phyloP scores from a whole-genome alignment of 2,797 vertebrate species.

The Pteronotus mesoamericanus region DNA sequence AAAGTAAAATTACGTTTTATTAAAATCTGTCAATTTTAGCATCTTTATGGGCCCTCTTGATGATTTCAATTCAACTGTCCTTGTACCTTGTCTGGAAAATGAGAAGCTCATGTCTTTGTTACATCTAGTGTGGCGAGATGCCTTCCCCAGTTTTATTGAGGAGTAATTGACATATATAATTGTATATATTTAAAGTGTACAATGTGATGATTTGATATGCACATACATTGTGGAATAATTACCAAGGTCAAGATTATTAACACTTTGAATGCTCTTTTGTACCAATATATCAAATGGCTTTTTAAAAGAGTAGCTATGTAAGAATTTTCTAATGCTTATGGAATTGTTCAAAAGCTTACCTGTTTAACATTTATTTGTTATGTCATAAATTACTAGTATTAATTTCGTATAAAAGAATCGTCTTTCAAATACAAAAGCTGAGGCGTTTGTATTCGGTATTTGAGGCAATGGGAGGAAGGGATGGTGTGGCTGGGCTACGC shows the following conservation, averaged over 20 bases:
- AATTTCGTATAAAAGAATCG: not conserved
- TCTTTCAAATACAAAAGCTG: not conserved
- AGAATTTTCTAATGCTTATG: not conserved
- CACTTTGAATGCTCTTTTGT: not conserved
- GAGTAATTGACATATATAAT: not conserved
- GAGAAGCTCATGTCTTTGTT: not conserved
- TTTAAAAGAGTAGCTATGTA: not conserved
- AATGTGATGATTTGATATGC: not conserved
- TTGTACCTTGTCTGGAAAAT: not conserved
- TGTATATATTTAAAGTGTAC: not conserved
- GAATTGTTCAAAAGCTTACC: not conserved
- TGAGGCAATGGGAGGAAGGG: not conserved
- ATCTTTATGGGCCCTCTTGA: not conserved
- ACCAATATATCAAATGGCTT: not conserved
- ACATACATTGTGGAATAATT: not conserved
- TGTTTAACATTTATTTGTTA: not conserved
- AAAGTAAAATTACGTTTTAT: slow-evolving; percentile 14
- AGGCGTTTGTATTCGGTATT: not conserved
- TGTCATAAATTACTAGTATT: not conserved
- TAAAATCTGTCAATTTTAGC: not conserved
- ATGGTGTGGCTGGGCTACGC: not conserved
- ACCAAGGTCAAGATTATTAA: not conserved
- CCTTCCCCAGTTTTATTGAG: not conserved
- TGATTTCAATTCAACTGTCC: not conserved
- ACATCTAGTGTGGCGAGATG: not conserved